Evolutionary conservation across 1,140 invertebrate genomes (phyloP).

Genomic region (Lordiphosa collinella): DNA sequence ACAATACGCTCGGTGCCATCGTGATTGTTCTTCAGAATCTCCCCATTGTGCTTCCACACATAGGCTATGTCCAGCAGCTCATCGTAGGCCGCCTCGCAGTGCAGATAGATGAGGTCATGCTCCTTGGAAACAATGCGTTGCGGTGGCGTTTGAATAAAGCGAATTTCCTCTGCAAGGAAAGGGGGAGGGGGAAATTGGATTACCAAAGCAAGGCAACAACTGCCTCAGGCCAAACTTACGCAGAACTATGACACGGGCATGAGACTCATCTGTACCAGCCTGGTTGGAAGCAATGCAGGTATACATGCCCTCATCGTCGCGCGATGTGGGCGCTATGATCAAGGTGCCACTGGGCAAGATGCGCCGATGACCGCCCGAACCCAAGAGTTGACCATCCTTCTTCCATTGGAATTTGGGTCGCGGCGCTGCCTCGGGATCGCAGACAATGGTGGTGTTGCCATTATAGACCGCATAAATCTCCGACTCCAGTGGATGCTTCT

Average conservation of each 20-base stretch:
- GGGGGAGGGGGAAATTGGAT: not conserved
- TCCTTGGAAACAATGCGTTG: slow-evolving; percentile 85
- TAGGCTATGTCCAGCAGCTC: slow-evolving; percentile 92
- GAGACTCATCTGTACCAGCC: slow-evolving; percentile 89
- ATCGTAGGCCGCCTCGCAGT: slow-evolving; percentile 90
- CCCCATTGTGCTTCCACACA: slow-evolving; percentile 93
- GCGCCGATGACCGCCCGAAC: slow-evolving; percentile 87
- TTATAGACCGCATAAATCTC: slow-evolving; percentile 94
- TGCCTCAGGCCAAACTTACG: slow-evolving; percentile 81
- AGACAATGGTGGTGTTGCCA: slow-evolving; percentile 94
- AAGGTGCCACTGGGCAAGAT: slow-evolving; percentile 92
- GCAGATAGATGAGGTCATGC: slow-evolving; percentile 86
- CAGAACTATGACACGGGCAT: slow-evolving; percentile 91
- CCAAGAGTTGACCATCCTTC: slow-evolving; percentile 92
- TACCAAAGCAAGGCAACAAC: not conserved
- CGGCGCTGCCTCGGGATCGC: slow-evolving; percentile 96
- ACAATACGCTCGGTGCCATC: slow-evolving; percentile 81
- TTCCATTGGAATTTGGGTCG: slow-evolving; percentile 94
- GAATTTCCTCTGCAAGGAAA: slow-evolving; percentile 83
- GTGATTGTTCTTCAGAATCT: slow-evolving; percentile 86
- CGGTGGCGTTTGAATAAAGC: slow-evolving; percentile 85
- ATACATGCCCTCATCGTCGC: slow-evolving; percentile 93
- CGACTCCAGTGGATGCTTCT: slow-evolving; percentile 91
- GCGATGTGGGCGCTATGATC: slow-evolving; percentile 91
- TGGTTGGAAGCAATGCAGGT: slow-evolving; percentile 92